These are phyloP conservation scores for Coregonus ussuriensis DNA, from an alignment of 2,797 vertebrate genomes.

Conservation along the genomic window DNA sequence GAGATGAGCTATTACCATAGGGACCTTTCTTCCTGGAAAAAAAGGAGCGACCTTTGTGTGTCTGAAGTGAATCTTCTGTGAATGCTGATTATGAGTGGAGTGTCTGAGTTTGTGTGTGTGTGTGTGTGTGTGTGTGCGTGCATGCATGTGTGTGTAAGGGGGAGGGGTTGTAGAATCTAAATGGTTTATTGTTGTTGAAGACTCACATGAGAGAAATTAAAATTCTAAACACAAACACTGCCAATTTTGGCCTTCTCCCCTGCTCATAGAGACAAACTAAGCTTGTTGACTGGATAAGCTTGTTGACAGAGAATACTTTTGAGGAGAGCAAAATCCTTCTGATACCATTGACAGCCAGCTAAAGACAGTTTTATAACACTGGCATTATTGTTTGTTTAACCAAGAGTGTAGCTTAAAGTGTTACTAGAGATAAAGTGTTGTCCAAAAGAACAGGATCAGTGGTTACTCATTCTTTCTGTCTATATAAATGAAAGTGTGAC, in stretches of 20 bases:
- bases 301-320: neutral
- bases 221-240: slow-evolving; percentile 25
- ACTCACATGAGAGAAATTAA: slow-evolving; percentile 36
- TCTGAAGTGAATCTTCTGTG: slow-evolving; percentile 43
- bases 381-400: neutral
- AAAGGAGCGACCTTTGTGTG: slow-evolving; percentile 18
- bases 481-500: neutral
- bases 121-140: too few relatives aligned
- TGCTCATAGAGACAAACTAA: slow-evolving; percentile 3
- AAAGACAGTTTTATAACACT: neutral
- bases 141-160: too few relatives aligned
- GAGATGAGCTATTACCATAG: slow-evolving; percentile 54
- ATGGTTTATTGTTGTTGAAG: slow-evolving; percentile 11
- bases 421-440: neutral
- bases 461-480: neutral
- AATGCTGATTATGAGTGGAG: slow-evolving; percentile 33
- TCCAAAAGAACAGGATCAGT: neutral
- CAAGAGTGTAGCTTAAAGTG: neutral
- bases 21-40: slow-evolving; percentile 37
- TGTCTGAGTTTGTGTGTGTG: too few relatives aligned
- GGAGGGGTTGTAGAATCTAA: too few relatives aligned
- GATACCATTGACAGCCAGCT: neutral
- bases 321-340: neutral
- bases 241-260: slow-evolving; percentile 17
- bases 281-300: slow-evolving; percentile 3